Evolutionary conservation across 2,888 invertebrate genomes (phyloP).

Genomic region (Chrysotoxum bicinctum): DNA sequence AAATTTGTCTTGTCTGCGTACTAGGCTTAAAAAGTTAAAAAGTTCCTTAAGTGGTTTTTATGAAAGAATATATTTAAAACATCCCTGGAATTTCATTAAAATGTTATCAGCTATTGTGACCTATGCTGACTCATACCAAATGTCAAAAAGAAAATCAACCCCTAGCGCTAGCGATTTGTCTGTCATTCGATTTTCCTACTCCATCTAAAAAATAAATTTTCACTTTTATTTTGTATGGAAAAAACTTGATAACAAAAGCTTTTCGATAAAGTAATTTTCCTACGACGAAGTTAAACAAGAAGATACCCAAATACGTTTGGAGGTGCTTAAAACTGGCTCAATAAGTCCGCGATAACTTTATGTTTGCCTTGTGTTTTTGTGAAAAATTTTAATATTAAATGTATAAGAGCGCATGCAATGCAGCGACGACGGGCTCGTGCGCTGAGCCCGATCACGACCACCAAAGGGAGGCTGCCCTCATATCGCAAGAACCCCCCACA

Average conservation of each 20-base stretch:
- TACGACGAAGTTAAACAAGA: constrained; percentile 27
- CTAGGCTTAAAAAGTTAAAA: no score
- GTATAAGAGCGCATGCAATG: constrained; percentile 89
- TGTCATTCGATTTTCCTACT: constrained; percentile 69
- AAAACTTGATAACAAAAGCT: constrained; percentile 55
- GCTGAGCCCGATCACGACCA: constrained; percentile 84
- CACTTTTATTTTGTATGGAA: constrained; percentile 62
- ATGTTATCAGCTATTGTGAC: constrained; percentile 50
- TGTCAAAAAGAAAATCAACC: constrained; percentile 66
- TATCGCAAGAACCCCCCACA: constrained; percentile 85
- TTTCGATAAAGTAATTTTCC: neutral
- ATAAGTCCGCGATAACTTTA: constrained; percentile 59
- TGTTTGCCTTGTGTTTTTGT: constrained; percentile 63
- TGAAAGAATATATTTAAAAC: no score
- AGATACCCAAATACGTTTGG: neutral
- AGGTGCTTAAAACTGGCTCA: constrained; percentile 22
- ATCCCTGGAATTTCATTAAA: neutral
- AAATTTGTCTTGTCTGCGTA: no score
- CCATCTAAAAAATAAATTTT: constrained; percentile 53
- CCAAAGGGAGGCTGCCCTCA: constrained; percentile 82
- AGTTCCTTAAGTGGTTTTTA: no score
- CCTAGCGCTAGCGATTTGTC: constrained; percentile 59
- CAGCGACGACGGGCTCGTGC: constrained; percentile 86
- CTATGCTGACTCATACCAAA: constrained; percentile 64
- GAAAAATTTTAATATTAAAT: constrained; percentile 78